phyloP scores from a whole-genome alignment of 1,140 invertebrate species.

The Drosophila mojavensis region DNA sequence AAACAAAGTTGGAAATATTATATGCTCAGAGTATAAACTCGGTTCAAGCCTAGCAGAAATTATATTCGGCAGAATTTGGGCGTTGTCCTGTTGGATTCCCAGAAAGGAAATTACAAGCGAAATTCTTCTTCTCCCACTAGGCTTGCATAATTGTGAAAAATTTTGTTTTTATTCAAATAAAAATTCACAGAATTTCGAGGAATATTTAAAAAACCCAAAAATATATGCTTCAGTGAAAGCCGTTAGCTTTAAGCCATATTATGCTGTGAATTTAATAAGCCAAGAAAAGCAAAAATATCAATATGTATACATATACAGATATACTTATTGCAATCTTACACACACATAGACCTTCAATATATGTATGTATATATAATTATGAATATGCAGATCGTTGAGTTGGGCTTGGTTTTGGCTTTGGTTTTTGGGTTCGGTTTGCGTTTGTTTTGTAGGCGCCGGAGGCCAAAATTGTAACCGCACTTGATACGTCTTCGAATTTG shows the following conservation, averaged over 20 bases:
- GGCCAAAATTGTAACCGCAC: conserved; percentile 55
- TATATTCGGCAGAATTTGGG: background rate
- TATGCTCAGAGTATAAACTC: too few relatives aligned
- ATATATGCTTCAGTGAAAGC: too few relatives aligned
- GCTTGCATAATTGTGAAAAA: too few relatives aligned
- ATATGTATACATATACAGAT: background rate
- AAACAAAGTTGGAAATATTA: too few relatives aligned
- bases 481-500: conserved; percentile 46
- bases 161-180: too few relatives aligned
- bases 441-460: conserved; percentile 37
- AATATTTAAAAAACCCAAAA: too few relatives aligned
- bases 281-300: background rate
- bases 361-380: conserved; percentile 4
- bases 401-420: background rate
- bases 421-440: background rate
- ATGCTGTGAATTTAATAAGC: too few relatives aligned
- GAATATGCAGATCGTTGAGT: conserved; percentile 20
- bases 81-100: background rate
- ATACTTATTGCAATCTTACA: background rate
- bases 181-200: too few relatives aligned
- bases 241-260: too few relatives aligned
- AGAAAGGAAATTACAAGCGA: too few relatives aligned
- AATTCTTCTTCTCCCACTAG: too few relatives aligned
- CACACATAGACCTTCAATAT: background rate
- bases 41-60: too few relatives aligned